Evolutionary conservation across 2,797 vertebrate genomes (phyloP).

Genomic region (Graptemys geographica): DNA sequence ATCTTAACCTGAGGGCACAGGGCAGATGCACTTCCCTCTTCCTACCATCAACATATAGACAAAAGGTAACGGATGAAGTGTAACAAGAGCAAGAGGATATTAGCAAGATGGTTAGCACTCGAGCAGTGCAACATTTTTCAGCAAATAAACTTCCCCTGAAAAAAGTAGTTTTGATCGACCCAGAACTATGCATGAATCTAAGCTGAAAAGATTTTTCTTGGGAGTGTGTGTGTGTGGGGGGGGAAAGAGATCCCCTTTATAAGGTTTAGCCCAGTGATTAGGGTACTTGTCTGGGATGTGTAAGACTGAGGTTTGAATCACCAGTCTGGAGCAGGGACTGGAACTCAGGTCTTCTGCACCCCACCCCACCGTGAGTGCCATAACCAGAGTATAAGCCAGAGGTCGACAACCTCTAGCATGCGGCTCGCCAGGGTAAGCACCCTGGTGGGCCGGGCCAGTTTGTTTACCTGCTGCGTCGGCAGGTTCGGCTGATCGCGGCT

Average conservation of each 20-base stretch:
- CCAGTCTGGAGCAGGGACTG: neutral
- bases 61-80: neutral
- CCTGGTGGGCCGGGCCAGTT: too few species aligned
- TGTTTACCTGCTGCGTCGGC: too few species aligned
- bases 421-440: too few species aligned
- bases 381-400: neutral
- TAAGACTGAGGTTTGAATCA: neutral
- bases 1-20: neutral
- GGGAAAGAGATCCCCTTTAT: neutral
- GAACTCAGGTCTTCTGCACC: neutral
- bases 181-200: neutral
- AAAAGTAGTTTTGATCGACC: neutral
- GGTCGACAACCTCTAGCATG: too few species aligned
- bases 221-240: too few species aligned
- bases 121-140: neutral
- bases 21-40: neutral
- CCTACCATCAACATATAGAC: neutral
- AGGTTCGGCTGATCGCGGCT: too few species aligned
- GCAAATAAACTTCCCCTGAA: neutral
- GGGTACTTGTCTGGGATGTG: neutral
- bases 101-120: neutral
- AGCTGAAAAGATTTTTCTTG: neutral
- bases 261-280: neutral
- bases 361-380: neutral
- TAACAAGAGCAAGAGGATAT: neutral